Evolutionary conservation across 2,888 invertebrate species (phyloP), one percentile per base, ranked within the genome.

Genomic region (Diachrysia chrysitis): DNA sequence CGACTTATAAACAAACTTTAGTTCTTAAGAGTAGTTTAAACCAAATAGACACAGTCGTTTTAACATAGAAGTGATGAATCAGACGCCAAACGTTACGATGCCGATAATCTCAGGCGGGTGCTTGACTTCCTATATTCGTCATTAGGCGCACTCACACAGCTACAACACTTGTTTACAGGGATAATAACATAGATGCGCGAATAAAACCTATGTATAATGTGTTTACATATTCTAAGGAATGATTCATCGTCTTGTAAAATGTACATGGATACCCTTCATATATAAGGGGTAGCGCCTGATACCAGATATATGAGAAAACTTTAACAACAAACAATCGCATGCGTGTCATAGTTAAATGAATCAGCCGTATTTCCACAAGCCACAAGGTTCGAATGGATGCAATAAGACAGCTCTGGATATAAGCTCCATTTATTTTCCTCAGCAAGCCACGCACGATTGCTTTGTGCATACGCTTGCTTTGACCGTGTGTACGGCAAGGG

Each of bases 401-500:
- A 21, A 21, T 51, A 51, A 48, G 48, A 58, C 67, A 66, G 58
- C 19, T 48, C 23, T 42, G 69, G 61, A 29, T 46, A 29, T 58
- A 29, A 9, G 19, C 51, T 21, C 10, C 10, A 16, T 19, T 51
- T 51, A 4, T 59, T 7, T 60, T 12, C 59, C 35, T n/a, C 23
- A 32, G 5, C 32, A 23, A 23, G 32, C 35, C 9, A n/a, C 51
- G 21, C 60, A 25, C 35, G 60, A 54, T 61, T 35, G 14, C 53
- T 61, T 17, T 54, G 25, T 25, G 25, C 9, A 58, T 32, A 9
- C 48, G 51, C 16, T 54, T 48, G 19, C 19, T 29, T 58, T 21
- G 10, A 58, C 42, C 14, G 42, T 3, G 19, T 21, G 12, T 51
- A 51, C 12, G 21, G 21, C 19, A 19, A 21, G 21, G 48, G 48